phyloP scores from a whole-genome alignment of 2,797 vertebrate genomes.

The Alcedo atthis region DNA sequence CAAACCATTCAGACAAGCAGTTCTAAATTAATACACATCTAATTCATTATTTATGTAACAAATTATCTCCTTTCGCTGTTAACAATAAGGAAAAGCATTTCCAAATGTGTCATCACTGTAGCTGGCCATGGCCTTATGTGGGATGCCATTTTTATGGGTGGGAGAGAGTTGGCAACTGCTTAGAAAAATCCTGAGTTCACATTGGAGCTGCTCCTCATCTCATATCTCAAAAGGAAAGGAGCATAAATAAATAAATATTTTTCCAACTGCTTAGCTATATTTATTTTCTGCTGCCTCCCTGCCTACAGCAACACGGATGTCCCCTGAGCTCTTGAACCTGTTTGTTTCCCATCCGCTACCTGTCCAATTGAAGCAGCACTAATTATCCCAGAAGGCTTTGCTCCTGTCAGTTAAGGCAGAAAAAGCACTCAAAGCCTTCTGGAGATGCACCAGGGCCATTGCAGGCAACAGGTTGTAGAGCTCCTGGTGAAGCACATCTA shows the following conservation, averaged over 20 bases:
- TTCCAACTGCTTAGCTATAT: slow-evolving; percentile 70
- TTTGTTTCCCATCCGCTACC: slow-evolving; percentile 71
- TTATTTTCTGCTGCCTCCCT: slow-evolving; percentile 64
- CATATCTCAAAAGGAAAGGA: slow-evolving; percentile 46
- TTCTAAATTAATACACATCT: slow-evolving; percentile 63
- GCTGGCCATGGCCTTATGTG: neutral
- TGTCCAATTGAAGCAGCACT: slow-evolving; percentile 75
- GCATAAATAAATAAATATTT: slow-evolving; percentile 73
- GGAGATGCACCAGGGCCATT: slow-evolving; percentile 20
- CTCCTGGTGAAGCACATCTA: neutral
- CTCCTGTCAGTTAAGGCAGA: slow-evolving; percentile 56
- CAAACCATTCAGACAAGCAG: slow-evolving; percentile 54
- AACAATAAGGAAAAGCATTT: slow-evolving; percentile 52
- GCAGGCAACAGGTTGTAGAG: slow-evolving; percentile 33
- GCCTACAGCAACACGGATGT: slow-evolving; percentile 65
- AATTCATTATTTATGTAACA: slow-evolving; percentile 74
- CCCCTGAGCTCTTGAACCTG: slow-evolving; percentile 67
- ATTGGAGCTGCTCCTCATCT: slow-evolving; percentile 14
- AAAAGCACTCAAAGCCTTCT: slow-evolving; percentile 58
- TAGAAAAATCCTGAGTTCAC: neutral
- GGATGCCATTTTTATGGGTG: neutral
- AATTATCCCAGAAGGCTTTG: slow-evolving; percentile 74
- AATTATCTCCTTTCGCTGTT: slow-evolving; percentile 60
- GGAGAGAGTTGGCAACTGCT: neutral
- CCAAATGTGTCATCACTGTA: slow-evolving; percentile 44